phyloP scores from a whole-genome alignment of 2,888 invertebrate species.

The Cosmopolites sordidus region DNA sequence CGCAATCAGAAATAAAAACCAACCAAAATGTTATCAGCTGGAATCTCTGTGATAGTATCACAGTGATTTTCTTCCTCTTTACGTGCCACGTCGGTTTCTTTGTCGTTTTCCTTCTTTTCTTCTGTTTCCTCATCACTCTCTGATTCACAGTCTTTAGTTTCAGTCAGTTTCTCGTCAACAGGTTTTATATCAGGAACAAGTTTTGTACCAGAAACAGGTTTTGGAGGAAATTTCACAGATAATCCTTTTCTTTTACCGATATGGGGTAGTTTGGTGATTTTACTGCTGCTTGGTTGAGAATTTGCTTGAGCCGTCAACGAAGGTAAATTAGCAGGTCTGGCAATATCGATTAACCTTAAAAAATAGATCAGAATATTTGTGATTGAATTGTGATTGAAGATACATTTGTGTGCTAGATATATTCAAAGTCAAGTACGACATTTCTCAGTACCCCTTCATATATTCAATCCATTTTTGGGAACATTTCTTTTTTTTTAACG shows the following conservation, averaged over 20 bases:
- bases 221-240: conserved; percentile 34
- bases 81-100: too few species aligned
- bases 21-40: too few species aligned
- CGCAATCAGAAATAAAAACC: too few species aligned
- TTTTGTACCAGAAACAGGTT: conserved; percentile 44
- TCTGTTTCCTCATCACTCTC: conserved; percentile 52
- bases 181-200: conserved; percentile 34
- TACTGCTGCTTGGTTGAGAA: conserved; percentile 26
- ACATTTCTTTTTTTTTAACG: too few species aligned
- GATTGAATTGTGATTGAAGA: too few species aligned
- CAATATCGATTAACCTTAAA: conserved; percentile 67
- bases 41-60: too few species aligned
- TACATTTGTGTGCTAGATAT: too few species aligned
- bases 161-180: background rate
- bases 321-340: conserved; percentile 63
- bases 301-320: conserved; percentile 43
- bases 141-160: conserved; percentile 19
- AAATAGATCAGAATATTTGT: background rate
- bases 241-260: conserved; percentile 28
- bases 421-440: too few species aligned
- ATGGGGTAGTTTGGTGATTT: conserved; percentile 21
- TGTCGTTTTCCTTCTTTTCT: too few species aligned
- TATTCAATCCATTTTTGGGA: too few species aligned
- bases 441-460: too few species aligned
- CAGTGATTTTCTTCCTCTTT: too few species aligned